Evolutionary conservation across 2,888 invertebrate species (phyloP), one percentile per base, ranked within the genome.

Genomic region (Dioctria linearis): DNA sequence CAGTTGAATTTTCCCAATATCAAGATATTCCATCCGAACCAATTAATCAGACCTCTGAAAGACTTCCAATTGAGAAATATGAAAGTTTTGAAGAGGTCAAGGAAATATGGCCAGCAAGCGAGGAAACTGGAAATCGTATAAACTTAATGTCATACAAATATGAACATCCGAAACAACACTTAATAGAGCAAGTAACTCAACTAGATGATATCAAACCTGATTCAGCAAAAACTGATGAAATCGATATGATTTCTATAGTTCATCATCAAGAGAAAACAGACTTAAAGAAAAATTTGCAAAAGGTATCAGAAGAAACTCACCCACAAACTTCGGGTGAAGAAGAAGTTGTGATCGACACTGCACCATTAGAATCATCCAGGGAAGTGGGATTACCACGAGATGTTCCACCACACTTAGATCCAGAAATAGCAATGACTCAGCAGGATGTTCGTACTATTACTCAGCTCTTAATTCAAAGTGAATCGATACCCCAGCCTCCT

Each of bases 391-490:
- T 65, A 46, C 25, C 25, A 11, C 78, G 80, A 75, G 37, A 65
- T 4, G 54, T 8, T 79, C 57, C 73, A 43, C 13, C 42, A 49
- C 63, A 1, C 1, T 25, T 25, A 25, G 25, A 25, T 25, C 25
- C 39, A 9, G 73, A 9, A 57, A 4, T 39, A 3, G n/a, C 39
- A 49, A 42, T 3, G 3, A 39, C 11, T 40, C 54, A 51, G 40
- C 51, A 83, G 3, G 87, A 87, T 73, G 71, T 87, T 3, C 86
- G 85, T 4, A 83, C 85, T 3, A 85, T 86, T 4, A 88, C 88
- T 0, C 86, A 88, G 81, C 84, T 88, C 3, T 88, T 89, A 66
- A 87, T 89, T 63, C 82, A 86, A 37, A 87, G 86, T 13, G 89
- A 89, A 83, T 83, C 85, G 3, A 69, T 84, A 11, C 80, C 82